Base-by-base conservation (phyloP, 2,888 invertebrate species). In the Drosophila meridionalis region DNA sequence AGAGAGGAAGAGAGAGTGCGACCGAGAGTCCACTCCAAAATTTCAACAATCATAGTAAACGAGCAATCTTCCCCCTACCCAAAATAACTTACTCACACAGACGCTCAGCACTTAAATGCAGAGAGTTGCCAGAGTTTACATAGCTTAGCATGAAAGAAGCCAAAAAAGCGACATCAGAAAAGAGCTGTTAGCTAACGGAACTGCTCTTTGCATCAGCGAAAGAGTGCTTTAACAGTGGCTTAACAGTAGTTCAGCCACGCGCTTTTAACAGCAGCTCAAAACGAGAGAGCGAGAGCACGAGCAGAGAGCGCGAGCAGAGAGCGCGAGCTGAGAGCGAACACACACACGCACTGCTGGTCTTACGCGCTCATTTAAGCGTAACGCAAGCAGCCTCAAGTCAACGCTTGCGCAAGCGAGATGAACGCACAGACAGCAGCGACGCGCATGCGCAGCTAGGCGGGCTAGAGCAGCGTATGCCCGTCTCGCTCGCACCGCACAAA, bases 311-410 rank as follows among this genome's bases (percentile, higher is more conserved):
- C 20, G 12, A 47, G 47, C 26, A 20, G 14, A 3, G 48, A 50
- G n/a, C 8, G 48, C 14, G 50, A 32, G 32, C 20, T 20, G 20
- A 30, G 61, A 7, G 60, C 14, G 36, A 12, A 36, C 64, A n/a
- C n/a, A 36, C 64, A n/a, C 28, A 63, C 59, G 58, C 59, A 77
- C 90, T 90, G 72, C 84, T 90, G 86, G 89, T 90, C 67, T 90
- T 89, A 89, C 90, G 87, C 89, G 82, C 69, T 78, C 85, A 87
- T 81, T 84, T 88, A 74, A 82, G 91, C 91, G 87, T 88, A 91
- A 90, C 89, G 79, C 90, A 83, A 82, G 87, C 83, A 89, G 87
- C 81, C 52, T 52, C 60, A 56, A 66, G 42, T 57, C 48, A 65
- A 40, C 45, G 45, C 40, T 50, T 45, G 47, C 38, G 58, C 30